These are phyloP conservation scores for Neodiprion pinetum DNA, from an alignment of 1,140 invertebrate genomes.

Conservation along the genomic window DNA sequence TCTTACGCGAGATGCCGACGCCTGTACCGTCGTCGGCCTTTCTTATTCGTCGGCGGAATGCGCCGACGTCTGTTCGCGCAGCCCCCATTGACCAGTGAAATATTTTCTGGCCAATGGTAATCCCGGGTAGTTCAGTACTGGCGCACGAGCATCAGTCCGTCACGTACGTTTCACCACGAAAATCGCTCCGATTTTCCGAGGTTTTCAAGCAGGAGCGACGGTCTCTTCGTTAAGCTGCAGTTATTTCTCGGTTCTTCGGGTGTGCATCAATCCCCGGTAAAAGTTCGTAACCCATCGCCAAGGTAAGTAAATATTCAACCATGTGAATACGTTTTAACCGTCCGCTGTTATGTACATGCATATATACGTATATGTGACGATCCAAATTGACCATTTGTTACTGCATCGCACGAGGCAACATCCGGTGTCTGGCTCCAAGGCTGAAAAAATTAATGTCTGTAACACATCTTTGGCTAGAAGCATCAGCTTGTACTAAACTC, in stretches of 20 bases:
- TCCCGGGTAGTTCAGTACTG: background rate
- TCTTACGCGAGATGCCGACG: background rate
- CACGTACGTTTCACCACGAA: background rate
- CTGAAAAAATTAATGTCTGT: background rate
- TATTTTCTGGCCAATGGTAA: background rate
- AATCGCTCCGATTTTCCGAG: background rate
- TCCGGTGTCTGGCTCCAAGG: background rate
- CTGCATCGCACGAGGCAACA: background rate
- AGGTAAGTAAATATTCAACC: slow-evolving; percentile 1
- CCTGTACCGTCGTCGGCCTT: background rate
- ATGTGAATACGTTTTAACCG: background rate
- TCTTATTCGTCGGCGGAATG: background rate
- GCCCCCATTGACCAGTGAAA: background rate
- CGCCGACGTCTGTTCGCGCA: background rate
- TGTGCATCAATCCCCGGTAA: slow-evolving; percentile 42
- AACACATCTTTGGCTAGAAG: background rate
- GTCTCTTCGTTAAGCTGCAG: slow-evolving; percentile 48
- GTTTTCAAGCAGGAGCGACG: slow-evolving; percentile 3
- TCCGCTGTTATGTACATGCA: background rate
- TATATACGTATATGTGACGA: too few relatives aligned
- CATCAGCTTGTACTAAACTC: background rate
- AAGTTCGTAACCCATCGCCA: slow-evolving; percentile 30
- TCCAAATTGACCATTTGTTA: slow-evolving; percentile 1
- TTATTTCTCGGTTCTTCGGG: slow-evolving; percentile 54
- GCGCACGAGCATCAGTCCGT: background rate